Evolutionary conservation across 2,113 vertebrate genomes (phyloP), one percentile per base, ranked within the genome.

Genomic region (Procapra przewalskii): DNA sequence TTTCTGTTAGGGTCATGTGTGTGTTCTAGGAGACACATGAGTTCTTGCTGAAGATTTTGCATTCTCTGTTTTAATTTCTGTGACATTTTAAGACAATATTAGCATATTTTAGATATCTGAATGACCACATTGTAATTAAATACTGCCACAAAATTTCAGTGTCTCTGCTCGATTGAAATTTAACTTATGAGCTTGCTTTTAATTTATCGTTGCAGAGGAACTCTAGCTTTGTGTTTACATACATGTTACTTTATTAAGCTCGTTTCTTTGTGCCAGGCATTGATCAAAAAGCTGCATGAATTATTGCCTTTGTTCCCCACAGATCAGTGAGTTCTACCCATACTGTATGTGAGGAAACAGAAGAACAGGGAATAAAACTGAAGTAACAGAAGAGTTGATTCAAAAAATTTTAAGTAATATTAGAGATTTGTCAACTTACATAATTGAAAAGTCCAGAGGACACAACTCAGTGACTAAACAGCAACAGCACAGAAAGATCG

Each of bases 41-140:
- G 21, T 57, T 88, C 31, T 60, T 3, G 5, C 10, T 15, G 40
- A 88, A 48, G 62, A 96, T 89, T 93, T 91, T 19, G 8, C 50
- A 7, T 71, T 88, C 48, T 64, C 27, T 16, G 13, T 89, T 84
- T 95, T 88, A 80, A 62, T 84, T 50, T 88, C 60, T 57, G 43
- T 90, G 83, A 57, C 33, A 43, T 88, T 90, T 67, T 57, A 81
- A 81, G n/a, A 94, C 85, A 60, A 43, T 62, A 75, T 60, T 79
- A 86, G 45, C 33, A 17, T 94, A 71, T 71, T 64, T 25, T 48
- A 67, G 67, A 40, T 95, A n/a, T n/a, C 86, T 81, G 59, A 75
- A 90, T 52, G 33, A 48, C 89, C 43, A 19, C 4, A 75, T 59
- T 75, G 33, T 86, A 64, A 48, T 55, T 25, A 86, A 83, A n/a